A percentile compares a stretch with the other conserved stretches of the same genome.
Conservation (phyloP, 2,113 vertebrate species). For the Motacilla tschutschensis region DNA sequence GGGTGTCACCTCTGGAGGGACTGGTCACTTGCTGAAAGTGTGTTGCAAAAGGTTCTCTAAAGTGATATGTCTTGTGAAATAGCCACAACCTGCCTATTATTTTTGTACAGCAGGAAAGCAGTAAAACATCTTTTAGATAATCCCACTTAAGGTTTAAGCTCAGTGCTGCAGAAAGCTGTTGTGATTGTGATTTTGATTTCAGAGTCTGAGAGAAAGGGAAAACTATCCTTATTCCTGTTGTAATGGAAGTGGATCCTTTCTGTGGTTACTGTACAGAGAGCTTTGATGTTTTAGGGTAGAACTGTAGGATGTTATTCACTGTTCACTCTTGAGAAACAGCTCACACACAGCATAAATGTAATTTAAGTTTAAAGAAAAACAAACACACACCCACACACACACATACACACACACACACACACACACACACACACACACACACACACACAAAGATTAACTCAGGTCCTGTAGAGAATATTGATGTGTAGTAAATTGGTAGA, state of each 20-base stretch:
- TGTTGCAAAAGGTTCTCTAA: not conserved
- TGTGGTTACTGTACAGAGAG: not conserved
- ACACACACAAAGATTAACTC: not conserved
- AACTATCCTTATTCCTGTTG: conserved; percentile 5
- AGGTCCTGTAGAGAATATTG: not conserved
- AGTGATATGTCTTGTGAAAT: not conserved
- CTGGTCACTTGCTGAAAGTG: not conserved
- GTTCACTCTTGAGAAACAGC: not conserved
- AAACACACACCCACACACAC: not conserved
- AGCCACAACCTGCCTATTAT: not conserved
- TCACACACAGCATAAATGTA: not conserved
- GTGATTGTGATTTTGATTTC: conserved; percentile 24
- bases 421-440: not conserved
- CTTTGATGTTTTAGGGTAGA: conserved; percentile 7
- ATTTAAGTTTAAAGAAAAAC: not conserved
- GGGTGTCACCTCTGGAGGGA: not conserved
- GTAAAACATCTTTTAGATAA: conserved; percentile 12
- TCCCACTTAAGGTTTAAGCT: not conserved
- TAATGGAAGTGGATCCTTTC: not conserved
- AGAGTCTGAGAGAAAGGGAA: not conserved
- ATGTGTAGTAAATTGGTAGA: not conserved
- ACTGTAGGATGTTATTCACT: not conserved
- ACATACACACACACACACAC: no score
- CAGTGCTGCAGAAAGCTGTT: conserved; percentile 1
- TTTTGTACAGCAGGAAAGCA: not conserved